These are phyloP conservation scores for Caenorhabditis remanei DNA, from an alignment of 1,140 invertebrate species.

Conservation along the genomic window DNA sequence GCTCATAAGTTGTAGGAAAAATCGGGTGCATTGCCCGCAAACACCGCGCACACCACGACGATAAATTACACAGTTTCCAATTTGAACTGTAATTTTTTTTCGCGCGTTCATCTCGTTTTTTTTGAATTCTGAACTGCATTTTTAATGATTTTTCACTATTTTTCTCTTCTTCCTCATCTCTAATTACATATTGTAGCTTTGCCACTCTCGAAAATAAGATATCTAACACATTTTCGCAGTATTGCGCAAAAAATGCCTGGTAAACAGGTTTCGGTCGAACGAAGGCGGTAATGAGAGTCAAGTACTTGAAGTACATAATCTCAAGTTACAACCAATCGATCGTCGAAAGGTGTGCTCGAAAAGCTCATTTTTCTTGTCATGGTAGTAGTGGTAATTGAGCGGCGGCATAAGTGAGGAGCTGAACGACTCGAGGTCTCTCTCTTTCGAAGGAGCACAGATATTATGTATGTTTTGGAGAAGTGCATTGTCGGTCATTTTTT, in stretches of 20 bases:
- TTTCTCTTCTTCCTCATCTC: neutral
- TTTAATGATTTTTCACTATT: neutral
- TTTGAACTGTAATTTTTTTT: conserved; percentile 11
- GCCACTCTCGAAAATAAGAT: neutral
- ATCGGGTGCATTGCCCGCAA: neutral
- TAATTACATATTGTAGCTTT: neutral
- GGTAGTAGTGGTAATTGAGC: conserved; percentile 31
- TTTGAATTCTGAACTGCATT: neutral
- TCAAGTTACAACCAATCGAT: conserved; percentile 41
- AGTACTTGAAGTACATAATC: conserved; percentile 53
- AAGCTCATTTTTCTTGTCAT: conserved; percentile 29
- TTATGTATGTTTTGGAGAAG: neutral
- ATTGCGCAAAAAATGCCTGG: neutral
- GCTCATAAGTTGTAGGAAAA: neutral
- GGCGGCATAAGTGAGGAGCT: neutral
- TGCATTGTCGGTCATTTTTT: conserved; percentile 25
- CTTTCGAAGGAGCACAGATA: conserved; percentile 1
- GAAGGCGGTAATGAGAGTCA: conserved; percentile 48
- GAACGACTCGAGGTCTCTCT: neutral
- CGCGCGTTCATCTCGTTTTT: neutral
- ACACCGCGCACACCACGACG: neutral
- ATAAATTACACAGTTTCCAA: neutral
- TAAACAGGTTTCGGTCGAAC: conserved; percentile 36
- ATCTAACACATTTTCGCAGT: neutral
- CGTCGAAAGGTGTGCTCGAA: conserved; percentile 11